Evolutionary conservation across 2,797 vertebrate genomes (phyloP), one percentile per base, ranked within the genome.

Genomic region (Ceyx erithaca): DNA sequence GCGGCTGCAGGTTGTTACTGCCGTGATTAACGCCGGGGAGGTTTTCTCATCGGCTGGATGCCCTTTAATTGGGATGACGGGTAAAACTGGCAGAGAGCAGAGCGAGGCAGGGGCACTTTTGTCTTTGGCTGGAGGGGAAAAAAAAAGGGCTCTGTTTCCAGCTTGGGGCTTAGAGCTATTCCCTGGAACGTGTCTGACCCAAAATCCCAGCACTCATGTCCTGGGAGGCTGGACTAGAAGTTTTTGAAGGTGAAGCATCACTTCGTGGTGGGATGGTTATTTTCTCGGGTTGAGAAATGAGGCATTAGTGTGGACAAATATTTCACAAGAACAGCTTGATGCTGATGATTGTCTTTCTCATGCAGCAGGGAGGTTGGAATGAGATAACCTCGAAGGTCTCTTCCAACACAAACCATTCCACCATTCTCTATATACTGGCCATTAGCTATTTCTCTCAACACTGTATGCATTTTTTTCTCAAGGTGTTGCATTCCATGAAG

Each of bases 11-110:
- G 70, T 80, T 70, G 87, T 80, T 71, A 82, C 55, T 7, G 5
- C 89, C 16, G 59, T 48, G 80, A 85, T 92, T 96, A 96, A 95
- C 72, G 48, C 55, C 18, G 8, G 90, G 85, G 80, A 94, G 86
- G 76, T 90, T 92, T 95, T 78, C 93, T 95, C 72, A 94, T 96
- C 93, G 9, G 23, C 91, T 92, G 92, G 81, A 75, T 76, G 90
- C 85, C 73, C 85, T 92, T 92, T 96, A 94, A 91, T 88, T 94
- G 95, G 80, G 84, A 87, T 70, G 92, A 86, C 16, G 70, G 73
- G 48, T 51, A 71, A 82, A 80, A 73, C 4, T 26, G 51, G 41
- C 45, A 87, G 66, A 28, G 71, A 75, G 59, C 35, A 22, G 26
- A 70, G 49, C 0, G 1, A 14, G 9, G 16, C 4, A 3, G 12